Conservation (phyloP, 2,113 vertebrate species). For the zebrafish (Danio rerio) region GRCz12tu NC_133197.1:1352001-1352500, state of each 20-base stretch:
- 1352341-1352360: not conserved
- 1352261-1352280: conserved; percentile 1
- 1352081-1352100: not conserved
- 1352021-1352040: not conserved
- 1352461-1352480: no score
- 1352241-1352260: not conserved
- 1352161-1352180: not conserved
- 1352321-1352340: not conserved
- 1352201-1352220: not conserved
- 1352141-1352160: not conserved
- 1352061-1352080: not conserved
- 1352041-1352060: not conserved
- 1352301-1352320: not conserved
- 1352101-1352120: not conserved
- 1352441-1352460: no score
- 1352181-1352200: not conserved
- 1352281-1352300: conserved; percentile 18
- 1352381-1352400: not conserved
- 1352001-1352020: not conserved
- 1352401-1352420: no score
- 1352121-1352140: conserved; percentile 3
- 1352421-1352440: no score
- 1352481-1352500: no score
- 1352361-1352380: not conserved
- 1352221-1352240: not conserved